These are phyloP conservation scores for Andrena haemorrhoa DNA, from an alignment of 2,888 invertebrate species.

Conservation along the genomic window DNA sequence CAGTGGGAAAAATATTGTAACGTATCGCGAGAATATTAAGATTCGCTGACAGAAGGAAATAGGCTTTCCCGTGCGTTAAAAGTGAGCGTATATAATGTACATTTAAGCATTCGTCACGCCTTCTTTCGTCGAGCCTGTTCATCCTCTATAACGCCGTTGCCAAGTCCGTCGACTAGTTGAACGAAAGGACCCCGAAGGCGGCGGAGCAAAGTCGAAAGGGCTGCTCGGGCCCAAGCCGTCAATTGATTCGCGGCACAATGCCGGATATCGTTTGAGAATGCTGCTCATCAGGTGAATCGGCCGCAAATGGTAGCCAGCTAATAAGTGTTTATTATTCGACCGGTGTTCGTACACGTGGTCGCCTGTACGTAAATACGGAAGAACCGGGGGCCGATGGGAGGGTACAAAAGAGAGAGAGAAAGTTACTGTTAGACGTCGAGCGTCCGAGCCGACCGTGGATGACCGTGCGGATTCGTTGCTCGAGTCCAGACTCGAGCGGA, in stretches of 20 bases:
- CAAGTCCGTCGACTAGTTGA: background rate
- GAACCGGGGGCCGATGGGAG: conserved; percentile 39
- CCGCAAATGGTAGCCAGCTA: conserved; percentile 79
- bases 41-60: background rate
- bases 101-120: background rate
- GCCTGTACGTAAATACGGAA: conserved; percentile 68
- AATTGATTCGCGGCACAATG: conserved; percentile 69
- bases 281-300: conserved; percentile 80
- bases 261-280: conserved; percentile 67
- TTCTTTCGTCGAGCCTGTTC: background rate
- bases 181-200: conserved; percentile 5
- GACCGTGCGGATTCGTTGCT: conserved; percentile 66
- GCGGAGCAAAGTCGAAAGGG: conserved; percentile 15
- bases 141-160: background rate
- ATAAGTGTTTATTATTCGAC: conserved; percentile 74
- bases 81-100: conserved; percentile 24
- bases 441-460: conserved; percentile 65
- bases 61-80: background rate
- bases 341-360: conserved; percentile 57
- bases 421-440: conserved; percentile 69
- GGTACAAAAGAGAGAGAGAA: conserved; percentile 61
- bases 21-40: background rate
- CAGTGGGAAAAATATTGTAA: background rate
- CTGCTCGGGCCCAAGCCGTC: conserved; percentile 33
- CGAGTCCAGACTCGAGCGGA: conserved; percentile 62